Base-by-base conservation (phyloP, 2,888 invertebrate species). In the Polia nebulosa region DNA sequence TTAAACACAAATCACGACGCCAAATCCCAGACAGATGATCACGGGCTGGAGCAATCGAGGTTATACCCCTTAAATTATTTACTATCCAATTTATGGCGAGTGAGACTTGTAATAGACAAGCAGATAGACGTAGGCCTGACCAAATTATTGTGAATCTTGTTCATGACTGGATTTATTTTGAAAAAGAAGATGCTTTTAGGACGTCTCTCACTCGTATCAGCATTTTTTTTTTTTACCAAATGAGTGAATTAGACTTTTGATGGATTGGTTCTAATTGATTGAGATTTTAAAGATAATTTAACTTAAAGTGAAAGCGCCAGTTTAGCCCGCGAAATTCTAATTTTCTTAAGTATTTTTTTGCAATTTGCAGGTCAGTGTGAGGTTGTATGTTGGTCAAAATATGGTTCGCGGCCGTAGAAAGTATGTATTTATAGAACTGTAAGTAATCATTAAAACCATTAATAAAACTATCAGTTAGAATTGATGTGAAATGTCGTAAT, bases 41-140 rank as follows among this genome's bases (percentile, higher is more conserved):
- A 36, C 27, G 25, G 34, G 27, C 13, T n/a, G 45, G 17, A 34
- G 32, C 47, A 13, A 51, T 52, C 44, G 47, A 57, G 44, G 60
- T 53, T 58, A 79, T 49, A 27, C 29, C 44, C 58, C 29, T 66
- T 76, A 57, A 63, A 71, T 78, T 67, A 80, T 64, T 71, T 76
- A 76, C 41, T 36, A 49, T 56, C 57, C 58, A 69, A 76, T 76
- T 63, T 62, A 80, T 60, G 45, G 64, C 68, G 56, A 49, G 41
- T 60, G 52, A 39, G 60, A 53, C 45, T 52, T 57, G 66, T 80
- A 77, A 77, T 69, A 64, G 76, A 80, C 76, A 80, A 56, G 29
- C 45, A 53, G 62, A 80, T 62, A 63, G 80, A 80, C 65, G 41
- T 56, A 39, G 25, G 41, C 7, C 36, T 44, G 29, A 25, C 60